These are phyloP conservation scores for Lymantria dispar DNA, from an alignment of 2,888 invertebrate genomes.

Conservation along the genomic window DNA sequence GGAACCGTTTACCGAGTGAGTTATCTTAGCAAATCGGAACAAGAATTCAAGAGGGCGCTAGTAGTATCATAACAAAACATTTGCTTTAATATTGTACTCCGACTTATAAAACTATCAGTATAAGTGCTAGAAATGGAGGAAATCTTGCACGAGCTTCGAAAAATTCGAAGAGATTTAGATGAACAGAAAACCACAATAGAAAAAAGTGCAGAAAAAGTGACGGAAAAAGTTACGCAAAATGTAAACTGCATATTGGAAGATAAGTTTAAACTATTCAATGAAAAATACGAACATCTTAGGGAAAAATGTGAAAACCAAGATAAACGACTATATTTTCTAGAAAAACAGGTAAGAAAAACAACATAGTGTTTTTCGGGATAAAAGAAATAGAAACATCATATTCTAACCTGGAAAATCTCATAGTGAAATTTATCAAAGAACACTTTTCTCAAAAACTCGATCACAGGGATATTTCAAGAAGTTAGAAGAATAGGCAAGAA, in stretches of 20 bases:
- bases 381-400: slow-evolving; percentile 17
- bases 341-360: too few species aligned
- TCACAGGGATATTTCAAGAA: slow-evolving; percentile 9
- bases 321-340: too few species aligned
- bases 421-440: slow-evolving; percentile 11
- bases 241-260: slow-evolving; percentile 16
- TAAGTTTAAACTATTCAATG: slow-evolving; percentile 15
- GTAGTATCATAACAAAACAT: slow-evolving; percentile 4
- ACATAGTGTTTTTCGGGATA: too few species aligned
- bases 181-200: slow-evolving; percentile 7
- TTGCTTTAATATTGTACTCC: not conserved
- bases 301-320: too few species aligned
- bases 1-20: not conserved
- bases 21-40: not conserved
- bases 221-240: slow-evolving; percentile 19
- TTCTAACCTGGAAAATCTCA: slow-evolving; percentile 8
- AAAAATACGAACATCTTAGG: slow-evolving; percentile 13
- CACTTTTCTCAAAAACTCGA: slow-evolving; percentile 9
- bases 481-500: slow-evolving; percentile 16
- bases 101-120: not conserved
- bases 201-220: slow-evolving; percentile 15
- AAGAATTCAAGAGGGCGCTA: slow-evolving; percentile 1
- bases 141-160: slow-evolving; percentile 2
- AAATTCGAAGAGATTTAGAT: not conserved
- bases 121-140: slow-evolving; percentile 1